phyloP scores from a whole-genome alignment of 1,140 invertebrate species.

The Charaxes varanes region DNA sequence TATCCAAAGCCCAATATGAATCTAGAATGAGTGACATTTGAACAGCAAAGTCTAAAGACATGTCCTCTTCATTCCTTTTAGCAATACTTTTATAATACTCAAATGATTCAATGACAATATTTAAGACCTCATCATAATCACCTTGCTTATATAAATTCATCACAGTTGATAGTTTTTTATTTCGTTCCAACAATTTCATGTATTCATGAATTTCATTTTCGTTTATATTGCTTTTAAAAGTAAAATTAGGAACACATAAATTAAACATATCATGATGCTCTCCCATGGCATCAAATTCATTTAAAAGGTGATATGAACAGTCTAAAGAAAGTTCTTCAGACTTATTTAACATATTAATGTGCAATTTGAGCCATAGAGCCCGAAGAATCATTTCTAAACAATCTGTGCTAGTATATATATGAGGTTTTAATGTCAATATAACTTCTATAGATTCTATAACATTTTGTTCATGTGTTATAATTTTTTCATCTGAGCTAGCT shows the following conservation, averaged over 20 bases:
- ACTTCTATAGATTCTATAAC: constrained; percentile 56
- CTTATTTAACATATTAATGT: constrained; percentile 57
- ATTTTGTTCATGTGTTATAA: constrained; percentile 42
- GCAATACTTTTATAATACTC: constrained; percentile 69
- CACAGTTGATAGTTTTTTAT: constrained; percentile 67
- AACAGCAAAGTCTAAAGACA: constrained; percentile 72
- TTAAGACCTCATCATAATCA: constrained; percentile 78
- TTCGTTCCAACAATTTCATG: constrained; percentile 63
- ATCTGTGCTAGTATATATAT: constrained; percentile 46
- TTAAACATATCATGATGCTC: constrained; percentile 45
- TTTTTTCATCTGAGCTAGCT: constrained; percentile 38
- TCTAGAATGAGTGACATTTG: constrained; percentile 81
- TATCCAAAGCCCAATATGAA: constrained; percentile 78
- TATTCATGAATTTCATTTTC: constrained; percentile 46
- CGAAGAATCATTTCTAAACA: constrained; percentile 51
- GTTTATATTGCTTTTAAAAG: constrained; percentile 55
- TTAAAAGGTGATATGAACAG: constrained; percentile 54
- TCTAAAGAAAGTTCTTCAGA: constrained; percentile 59
- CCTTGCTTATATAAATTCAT: constrained; percentile 77
- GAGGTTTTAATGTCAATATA: constrained; percentile 60
- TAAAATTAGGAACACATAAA: constrained; percentile 55
- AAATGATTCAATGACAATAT: constrained; percentile 79
- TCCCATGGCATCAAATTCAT: constrained; percentile 64
- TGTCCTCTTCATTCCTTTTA: constrained; percentile 58
- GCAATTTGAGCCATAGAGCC: constrained; percentile 61